phyloP scores from a whole-genome alignment of 2,888 invertebrate genomes.

The Phymatocera aterrima region DNA sequence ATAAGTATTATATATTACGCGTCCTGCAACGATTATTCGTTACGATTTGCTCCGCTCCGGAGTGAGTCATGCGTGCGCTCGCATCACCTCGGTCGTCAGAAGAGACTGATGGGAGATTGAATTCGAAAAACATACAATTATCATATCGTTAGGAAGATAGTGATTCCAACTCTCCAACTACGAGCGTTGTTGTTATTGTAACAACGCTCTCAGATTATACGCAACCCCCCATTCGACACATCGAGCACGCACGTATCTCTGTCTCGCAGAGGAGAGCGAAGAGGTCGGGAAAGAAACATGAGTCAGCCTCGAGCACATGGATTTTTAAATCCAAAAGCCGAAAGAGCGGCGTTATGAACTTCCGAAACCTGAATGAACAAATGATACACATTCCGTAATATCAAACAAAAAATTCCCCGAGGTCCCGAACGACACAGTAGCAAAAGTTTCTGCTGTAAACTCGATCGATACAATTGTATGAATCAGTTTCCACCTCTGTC shows the following conservation, averaged over 20 bases:
- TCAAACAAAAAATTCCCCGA: no score
- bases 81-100: neutral
- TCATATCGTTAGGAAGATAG: neutral
- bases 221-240: no score
- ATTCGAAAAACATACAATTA: conserved; percentile 12
- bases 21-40: neutral
- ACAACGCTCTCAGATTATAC: no score
- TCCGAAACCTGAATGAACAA: no score
- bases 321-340: no score
- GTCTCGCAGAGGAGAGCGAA: no score
- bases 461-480: conserved; percentile 7
- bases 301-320: no score
- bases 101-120: neutral
- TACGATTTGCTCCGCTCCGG: neutral
- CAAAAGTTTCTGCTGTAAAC: neutral
- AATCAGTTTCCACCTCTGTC: neutral
- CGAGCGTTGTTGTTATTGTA: neutral
- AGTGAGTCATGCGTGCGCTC: neutral
- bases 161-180: neutral
- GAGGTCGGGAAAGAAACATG: no score
- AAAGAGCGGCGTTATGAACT: no score
- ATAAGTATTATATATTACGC: no score
- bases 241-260: no score
- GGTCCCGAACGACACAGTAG: neutral
- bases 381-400: no score